Evolutionary conservation across 1,140 invertebrate species (phyloP), one percentile per base, ranked within the genome.

Genomic region (Nylanderia fulva): DNA sequence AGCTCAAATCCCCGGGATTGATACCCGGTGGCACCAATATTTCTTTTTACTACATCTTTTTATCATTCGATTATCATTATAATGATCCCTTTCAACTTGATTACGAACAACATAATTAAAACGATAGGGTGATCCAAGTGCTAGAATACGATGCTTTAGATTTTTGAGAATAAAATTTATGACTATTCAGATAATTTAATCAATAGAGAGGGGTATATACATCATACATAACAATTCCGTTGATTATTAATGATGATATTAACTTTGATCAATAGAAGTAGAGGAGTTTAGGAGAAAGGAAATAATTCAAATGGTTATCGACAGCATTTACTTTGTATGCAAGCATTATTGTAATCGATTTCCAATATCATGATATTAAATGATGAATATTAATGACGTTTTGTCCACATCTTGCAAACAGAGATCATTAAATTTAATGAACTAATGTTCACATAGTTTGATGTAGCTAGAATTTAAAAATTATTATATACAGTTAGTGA

Each of bases 281-380:
- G 15, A 39, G 11, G 21, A 74, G 15, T 48, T 4, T 48, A 48
- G 45, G 45, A 15, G 21, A 24, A 48, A 27, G 24, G 42, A 58
- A 36, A 45, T 64, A 66, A 66, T 79, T 79, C 61, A 66, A 36
- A 33, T 45, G 18, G 18, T 63, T 63, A 45, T 52, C n/a, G n/a
- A 36, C 56, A 48, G 15, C 13, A 7, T 45, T 52, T 52, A 96
- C 96, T 97, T 97, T 97, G 96, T 96, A 97, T 97, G 96, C 95
- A 96, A 97, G 96, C 97, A 96, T 96, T 97, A 97, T 96, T 95
- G 95, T 96, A 96, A 97, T 97, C 97, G 96, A 97, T 86, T 68
- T 84, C 48, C 85, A 33, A 84, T 84, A 75, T 24, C 42, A 13
- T 52, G 36, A 52, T 39, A 54, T 54, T 15, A 11, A 63, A 29